Base-by-base conservation (phyloP, 2,113 vertebrate genomes). In the Rhabdomys dilectus region DNA sequence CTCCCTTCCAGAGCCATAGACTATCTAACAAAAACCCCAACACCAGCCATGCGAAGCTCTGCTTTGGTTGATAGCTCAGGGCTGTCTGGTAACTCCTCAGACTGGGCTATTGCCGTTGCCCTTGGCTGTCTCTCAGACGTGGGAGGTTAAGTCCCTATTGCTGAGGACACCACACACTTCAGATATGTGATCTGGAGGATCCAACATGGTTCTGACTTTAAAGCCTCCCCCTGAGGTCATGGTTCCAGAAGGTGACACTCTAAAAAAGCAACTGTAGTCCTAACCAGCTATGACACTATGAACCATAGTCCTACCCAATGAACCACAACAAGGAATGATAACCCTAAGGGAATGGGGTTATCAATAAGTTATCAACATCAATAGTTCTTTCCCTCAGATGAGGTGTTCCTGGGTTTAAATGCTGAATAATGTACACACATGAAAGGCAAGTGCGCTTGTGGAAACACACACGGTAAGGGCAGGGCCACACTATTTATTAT, bases 401-500 rank as follows among this genome's bases (percentile, higher is more conserved):
- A 77, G 17, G 75, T 45, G 72, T 42, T 91, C 77, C 64, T 92
- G 76, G 70, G 51, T 90, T 76, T 58, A 78, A 86, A 53, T 78
- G 31, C 19, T 29, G 15, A 95, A 62, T 13, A 45, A 62, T 19
- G 68, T 15, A 92, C 86, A 87, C 5, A 42, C 9, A 10, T 42
- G 70, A 94, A 94, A 94, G 76, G 42, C 58, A 51, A 77, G 29
- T 8, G 21, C 36, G 51, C 93, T 7, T 86, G 91, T 84, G 24
- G 42, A 82, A 93, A 93, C n/a, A 51, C 0, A 82, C 2, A 56
- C 4, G 73, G 29, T 10, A 39, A 68, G 2, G 78, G 45, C 10
- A 42, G n/a, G 42, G 6, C 21, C 12, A 77, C 24, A 88, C 45
- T 64, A 64, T 29, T 89, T 90, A 93, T 60, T 56, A 76, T 70